Percentiles rank a stretch among this genome's conserved stretches.
These are phyloP conservation scores for Caenorhabditis tropicalis DNA, from an alignment of 1,140 invertebrate species.

Conservation along the genomic window DNA sequence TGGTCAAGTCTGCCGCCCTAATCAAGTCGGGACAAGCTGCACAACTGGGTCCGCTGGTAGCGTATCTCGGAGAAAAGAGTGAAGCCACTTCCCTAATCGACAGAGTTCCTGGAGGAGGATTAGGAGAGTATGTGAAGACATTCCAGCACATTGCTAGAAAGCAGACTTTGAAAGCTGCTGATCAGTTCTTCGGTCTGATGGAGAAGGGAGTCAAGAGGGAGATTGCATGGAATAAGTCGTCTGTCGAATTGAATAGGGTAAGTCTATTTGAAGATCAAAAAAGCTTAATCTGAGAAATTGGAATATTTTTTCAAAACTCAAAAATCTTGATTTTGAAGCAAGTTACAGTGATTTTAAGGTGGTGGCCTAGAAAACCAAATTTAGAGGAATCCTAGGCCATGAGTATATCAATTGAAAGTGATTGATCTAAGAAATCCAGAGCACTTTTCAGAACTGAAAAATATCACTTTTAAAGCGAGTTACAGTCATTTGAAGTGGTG, in stretches of 20 bases:
- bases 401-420: too few relatives aligned
- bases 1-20: constrained; percentile 55
- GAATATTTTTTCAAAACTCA: too few relatives aligned
- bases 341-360: too few relatives aligned
- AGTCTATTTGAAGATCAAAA: constrained; percentile 61
- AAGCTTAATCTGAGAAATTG: too few relatives aligned
- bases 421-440: too few relatives aligned
- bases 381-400: too few relatives aligned
- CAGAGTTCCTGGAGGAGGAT: constrained; percentile 46
- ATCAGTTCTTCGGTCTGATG: constrained; percentile 66
- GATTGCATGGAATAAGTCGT: constrained; percentile 66
- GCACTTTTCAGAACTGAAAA: too few relatives aligned
- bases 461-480: too few relatives aligned
- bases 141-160: constrained; percentile 54
- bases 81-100: constrained; percentile 25
- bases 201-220: constrained; percentile 60
- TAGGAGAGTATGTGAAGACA: constrained; percentile 54
- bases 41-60: background rate
- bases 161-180: constrained; percentile 63
- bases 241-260: constrained; percentile 65
- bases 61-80: background rate
- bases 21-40: constrained; percentile 62
- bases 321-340: too few relatives aligned
- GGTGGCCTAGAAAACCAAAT: too few relatives aligned
- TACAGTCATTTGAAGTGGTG: too few relatives aligned